Percentiles rank a stretch among this genome's conserved stretches.
These are phyloP conservation scores for Plecotus auritus DNA, from an alignment of 2,113 vertebrate genomes.

Conservation along the genomic window DNA sequence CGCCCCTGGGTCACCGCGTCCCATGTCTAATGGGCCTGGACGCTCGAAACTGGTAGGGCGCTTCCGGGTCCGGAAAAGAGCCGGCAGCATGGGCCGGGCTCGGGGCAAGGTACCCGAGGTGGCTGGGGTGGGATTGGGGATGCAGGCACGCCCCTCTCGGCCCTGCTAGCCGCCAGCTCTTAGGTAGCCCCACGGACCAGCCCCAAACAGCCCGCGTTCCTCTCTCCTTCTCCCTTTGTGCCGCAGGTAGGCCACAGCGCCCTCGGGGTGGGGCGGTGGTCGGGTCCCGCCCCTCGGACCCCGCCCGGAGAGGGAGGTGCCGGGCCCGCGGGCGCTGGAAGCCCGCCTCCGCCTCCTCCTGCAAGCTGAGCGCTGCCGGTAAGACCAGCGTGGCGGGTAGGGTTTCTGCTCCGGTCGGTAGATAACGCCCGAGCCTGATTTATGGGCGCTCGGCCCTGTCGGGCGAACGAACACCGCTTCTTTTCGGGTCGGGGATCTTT, in stretches of 20 bases:
- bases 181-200: accelerated
- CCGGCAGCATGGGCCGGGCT: accelerated
- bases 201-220: accelerated
- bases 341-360: neutral
- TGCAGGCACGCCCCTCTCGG: neutral
- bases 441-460: neutral
- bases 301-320: constrained; percentile 9
- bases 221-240: too few species aligned
- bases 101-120: neutral
- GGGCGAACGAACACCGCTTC: neutral
- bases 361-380: neutral
- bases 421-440: neutral
- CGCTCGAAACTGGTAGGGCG: neutral
- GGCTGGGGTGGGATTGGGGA: neutral
- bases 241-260: accelerated
- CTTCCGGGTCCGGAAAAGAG: neutral
- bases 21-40: neutral
- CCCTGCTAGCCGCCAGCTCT: neutral
- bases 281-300: constrained; percentile 45
- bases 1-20: neutral
- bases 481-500: neutral
- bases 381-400: neutral
- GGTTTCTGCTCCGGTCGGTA: neutral
- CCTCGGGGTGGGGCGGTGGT: constrained; percentile 10
- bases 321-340: accelerated